Evolutionary conservation across 2,888 invertebrate genomes (phyloP), one percentile per base, ranked within the genome.

Genomic region (Lottia gigantea): DNA sequence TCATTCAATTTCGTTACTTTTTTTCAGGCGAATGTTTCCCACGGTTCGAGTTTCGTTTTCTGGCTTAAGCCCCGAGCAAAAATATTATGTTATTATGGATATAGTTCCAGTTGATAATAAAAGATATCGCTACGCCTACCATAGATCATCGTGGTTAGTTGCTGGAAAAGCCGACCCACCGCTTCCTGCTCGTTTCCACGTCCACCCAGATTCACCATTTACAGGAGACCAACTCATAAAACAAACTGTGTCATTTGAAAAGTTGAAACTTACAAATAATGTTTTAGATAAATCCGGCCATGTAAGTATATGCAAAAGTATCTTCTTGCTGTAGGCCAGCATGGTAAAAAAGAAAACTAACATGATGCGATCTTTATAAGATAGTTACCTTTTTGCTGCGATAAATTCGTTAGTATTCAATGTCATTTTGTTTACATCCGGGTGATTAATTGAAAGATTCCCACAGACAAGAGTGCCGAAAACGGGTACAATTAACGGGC

Each of bases 161-260:
- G 98, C 98, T 45, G 98, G 97, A 78, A 98, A 98, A 90, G 98
- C 97, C 63, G 98, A 98, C 91, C 97, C 97, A 16, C 97, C 97
- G 6, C 77, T 83, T 94, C 96, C 96, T 75, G 94, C 95, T 77
- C 92, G 97, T 78, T 93, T 97, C 86, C 97, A 97, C 91, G 93
- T 95, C 72, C 98, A 98, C 91, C 97, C 97, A 55, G 98, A 98
- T 90, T 95, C 96, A 74, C 97, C 98, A 74, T 97, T 94, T 90
- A 94, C 95, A 82, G 96, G 96, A 66, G 96, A 97, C 87, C 97
- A 97, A 89, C 92, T 98, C 83, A 92, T 94, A 88, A 97, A 97
- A 90, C 97, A 97, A 91, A 95, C 97, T 87, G 95, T 98, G 85
- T 96, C 97, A 82, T 98, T 98, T 90, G 98, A 98, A 91, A 98